phyloP scores from a whole-genome alignment of 2,113 vertebrate genomes.

The Acanthochromis polyacanthus region DNA sequence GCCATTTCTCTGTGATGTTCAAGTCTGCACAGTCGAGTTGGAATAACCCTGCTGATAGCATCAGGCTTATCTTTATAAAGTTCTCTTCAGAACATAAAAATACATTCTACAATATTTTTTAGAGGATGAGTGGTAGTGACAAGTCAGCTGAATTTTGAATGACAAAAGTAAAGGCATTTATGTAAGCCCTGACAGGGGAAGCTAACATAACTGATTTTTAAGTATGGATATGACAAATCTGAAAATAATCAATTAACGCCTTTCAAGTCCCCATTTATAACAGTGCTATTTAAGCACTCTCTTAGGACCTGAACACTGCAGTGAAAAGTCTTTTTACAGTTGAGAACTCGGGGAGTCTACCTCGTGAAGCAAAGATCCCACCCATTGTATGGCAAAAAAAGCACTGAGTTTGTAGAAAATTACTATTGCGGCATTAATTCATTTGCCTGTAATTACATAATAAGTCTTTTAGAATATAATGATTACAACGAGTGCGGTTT shows the following conservation, averaged over 20 bases:
- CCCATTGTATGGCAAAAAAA: constrained; percentile 22
- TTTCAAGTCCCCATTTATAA: background rate
- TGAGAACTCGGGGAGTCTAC: constrained; percentile 4
- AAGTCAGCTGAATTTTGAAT: no score
- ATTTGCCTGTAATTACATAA: constrained; percentile 71
- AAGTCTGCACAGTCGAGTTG: no score
- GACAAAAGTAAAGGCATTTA: no score
- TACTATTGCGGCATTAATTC: constrained; percentile 42
- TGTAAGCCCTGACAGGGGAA: no score
- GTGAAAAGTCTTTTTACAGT: background rate
- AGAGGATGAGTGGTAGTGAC: no score
- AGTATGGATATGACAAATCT: no score
- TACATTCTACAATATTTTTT: no score
- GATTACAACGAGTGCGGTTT: constrained; percentile 55
- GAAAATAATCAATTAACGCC: background rate
- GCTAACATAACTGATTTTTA: no score
- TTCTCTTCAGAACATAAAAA: no score
- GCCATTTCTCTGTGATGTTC: no score
- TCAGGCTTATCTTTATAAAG: no score
- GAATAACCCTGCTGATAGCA: no score
- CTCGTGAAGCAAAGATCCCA: constrained; percentile 5
- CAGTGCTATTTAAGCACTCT: background rate
- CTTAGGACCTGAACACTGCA: background rate
- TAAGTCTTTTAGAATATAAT: constrained; percentile 73
- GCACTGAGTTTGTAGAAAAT: constrained; percentile 42